Base-by-base conservation (phyloP, 1,140 invertebrate genomes). In the Pollicipes pollicipes region DNA sequence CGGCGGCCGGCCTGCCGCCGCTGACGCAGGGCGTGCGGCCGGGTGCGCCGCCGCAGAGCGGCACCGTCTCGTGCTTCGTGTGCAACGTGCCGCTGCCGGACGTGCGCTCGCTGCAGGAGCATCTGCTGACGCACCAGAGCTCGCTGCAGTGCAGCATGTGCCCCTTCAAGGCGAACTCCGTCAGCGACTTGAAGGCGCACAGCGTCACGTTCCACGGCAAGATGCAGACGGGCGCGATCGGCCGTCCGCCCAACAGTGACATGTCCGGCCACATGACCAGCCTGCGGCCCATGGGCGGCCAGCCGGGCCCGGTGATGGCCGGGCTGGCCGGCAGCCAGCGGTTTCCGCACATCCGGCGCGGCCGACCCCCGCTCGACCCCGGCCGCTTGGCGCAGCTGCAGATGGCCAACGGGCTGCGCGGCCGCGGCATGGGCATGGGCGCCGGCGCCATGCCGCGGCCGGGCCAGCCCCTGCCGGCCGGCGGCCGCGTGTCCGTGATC, bases 111-210 rank as follows among this genome's bases (percentile, higher is more conserved):
- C 28, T 66, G 10, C 64, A 66, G 64, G 64, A 66, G 28, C 64
- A 66, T n/a, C 28, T 66, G 64, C 27, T 66, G 24, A 29, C 64
- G 10, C 27, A 27, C 27, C 64, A 66, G n/a, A 24, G 26, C 28
- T 29, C n/a, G 64, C 64, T 66, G n/a, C 64, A 66, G 64, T 66
- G 64, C 64, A 29, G 27, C 64, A 66, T 66, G 64, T 66, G 64
- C 28, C 64, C 64, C 6, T 66, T 66, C 27, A 66, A 66, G 64
- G 64, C 64, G n/a, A 28, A 10, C n/a, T 66, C 64, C 27, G 27
- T 27, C 64, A 66, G 28, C 64, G 64, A 66, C 27, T 24, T 66
- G 64, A 66, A 29, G 64, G 64, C 28, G 64, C 64, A 66, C 28
- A 28, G 64, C 17, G 27, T 66, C 64, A 66, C 64, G 3, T 28